phyloP scores from a whole-genome alignment of 2,888 invertebrate species.

The Mamestra brassicae region DNA sequence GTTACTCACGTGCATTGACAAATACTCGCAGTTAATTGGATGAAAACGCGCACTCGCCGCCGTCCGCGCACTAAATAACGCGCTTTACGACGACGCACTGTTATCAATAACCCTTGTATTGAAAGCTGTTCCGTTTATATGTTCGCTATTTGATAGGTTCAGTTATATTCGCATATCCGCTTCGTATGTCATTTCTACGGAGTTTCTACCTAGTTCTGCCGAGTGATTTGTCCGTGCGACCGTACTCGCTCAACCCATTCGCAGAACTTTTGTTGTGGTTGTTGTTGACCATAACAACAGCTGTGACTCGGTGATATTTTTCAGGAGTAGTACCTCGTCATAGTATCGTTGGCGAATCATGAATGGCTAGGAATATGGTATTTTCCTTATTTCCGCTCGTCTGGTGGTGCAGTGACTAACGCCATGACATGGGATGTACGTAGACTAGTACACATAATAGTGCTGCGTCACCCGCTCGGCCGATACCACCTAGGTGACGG shows the following conservation, averaged over 20 bases:
- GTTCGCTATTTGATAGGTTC: conserved; percentile 63
- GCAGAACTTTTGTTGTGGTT: conserved; percentile 39
- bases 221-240: conserved; percentile 39
- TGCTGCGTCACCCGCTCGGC: conserved; percentile 59
- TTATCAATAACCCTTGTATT: conserved; percentile 82
- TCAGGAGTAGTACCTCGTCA: conserved; percentile 27
- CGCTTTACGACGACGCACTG: conserved; percentile 80
- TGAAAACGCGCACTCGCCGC: conserved; percentile 73
- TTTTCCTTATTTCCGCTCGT: conserved; percentile 67
- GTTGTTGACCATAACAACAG: conserved; percentile 31
- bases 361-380: conserved; percentile 50
- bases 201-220: conserved; percentile 44
- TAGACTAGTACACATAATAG: conserved; percentile 25
- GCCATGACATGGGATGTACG: conserved; percentile 58
- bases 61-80: conserved; percentile 82
- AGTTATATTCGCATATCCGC: conserved; percentile 65
- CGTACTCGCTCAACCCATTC: conserved; percentile 24
- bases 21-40: conserved; percentile 85
- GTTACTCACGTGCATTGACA: conserved; percentile 81
- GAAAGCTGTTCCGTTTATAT: conserved; percentile 76
- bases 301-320: conserved; percentile 46
- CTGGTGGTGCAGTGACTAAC: conserved; percentile 59
- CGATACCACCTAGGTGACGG: conserved; percentile 58
- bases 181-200: conserved; percentile 55
- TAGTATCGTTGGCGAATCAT: conserved; percentile 16